Evolutionary conservation across 2,888 invertebrate species (phyloP).

Genomic region (Lamproptera curius): DNA sequence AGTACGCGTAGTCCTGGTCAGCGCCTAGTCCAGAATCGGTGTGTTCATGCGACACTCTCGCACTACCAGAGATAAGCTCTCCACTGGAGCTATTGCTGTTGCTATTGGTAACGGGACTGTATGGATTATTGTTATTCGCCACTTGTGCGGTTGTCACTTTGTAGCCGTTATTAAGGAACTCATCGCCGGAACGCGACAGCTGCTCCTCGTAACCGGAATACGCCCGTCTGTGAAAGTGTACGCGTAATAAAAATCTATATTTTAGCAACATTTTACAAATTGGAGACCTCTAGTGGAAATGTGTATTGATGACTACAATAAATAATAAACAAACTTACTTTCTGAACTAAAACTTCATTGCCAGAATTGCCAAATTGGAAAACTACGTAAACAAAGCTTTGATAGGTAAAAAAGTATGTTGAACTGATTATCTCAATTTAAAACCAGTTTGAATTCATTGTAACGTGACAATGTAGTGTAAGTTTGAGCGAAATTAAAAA

Average conservation of each 20-base stretch:
- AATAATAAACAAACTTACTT: too few relatives aligned
- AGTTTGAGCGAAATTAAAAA: too few relatives aligned
- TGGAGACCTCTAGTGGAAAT: too few relatives aligned
- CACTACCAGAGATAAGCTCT: conserved; percentile 68
- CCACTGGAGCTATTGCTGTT: conserved; percentile 76
- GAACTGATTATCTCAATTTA: too few relatives aligned
- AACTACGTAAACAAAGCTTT: too few relatives aligned
- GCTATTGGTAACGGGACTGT: conserved; percentile 71
- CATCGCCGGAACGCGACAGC: conserved; percentile 49
- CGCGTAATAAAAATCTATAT: not conserved
- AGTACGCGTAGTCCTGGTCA: conserved; percentile 86
- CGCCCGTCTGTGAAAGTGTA: conserved; percentile 48
- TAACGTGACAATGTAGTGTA: too few relatives aligned
- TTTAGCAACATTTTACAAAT: too few relatives aligned
- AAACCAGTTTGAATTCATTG: too few relatives aligned
- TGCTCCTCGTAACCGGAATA: conserved; percentile 67
- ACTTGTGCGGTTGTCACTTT: conserved; percentile 58
- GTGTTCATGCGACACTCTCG: conserved; percentile 84
- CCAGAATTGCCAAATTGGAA: too few relatives aligned
- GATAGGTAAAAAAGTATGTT: too few relatives aligned
- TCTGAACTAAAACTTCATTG: too few relatives aligned
- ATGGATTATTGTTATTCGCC: conserved; percentile 67
- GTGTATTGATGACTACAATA: too few relatives aligned
- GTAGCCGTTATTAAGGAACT: conserved; percentile 69
- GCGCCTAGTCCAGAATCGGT: conserved; percentile 87